Base-by-base conservation (phyloP, 1,140 invertebrate species). In the Pissodes strobi region DNA sequence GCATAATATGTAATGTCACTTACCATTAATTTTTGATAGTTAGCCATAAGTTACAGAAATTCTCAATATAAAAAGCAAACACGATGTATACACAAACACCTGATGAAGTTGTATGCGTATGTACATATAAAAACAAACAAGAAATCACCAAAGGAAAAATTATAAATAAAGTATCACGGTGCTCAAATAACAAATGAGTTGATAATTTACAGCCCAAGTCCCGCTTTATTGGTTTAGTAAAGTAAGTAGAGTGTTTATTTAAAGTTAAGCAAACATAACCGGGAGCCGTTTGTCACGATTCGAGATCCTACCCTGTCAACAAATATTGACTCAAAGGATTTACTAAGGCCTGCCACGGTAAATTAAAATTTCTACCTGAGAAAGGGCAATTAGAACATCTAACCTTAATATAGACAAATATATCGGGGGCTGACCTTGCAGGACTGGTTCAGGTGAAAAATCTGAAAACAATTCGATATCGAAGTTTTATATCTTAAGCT, bases 301-400 rank as follows among this genome's bases (percentile, higher is more conserved):
- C 13, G 25, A 15, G 19, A 34, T 46, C 34, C n/a, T n/a, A 27
- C 18, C 38, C n/a, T 37, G 25, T 30, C 10, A 21, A 17, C 22
- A 61, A 61, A 61, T 61, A 61, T 61, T 61, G 58, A 61, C 48
- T 23, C 12, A 51, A 61, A 51, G 58, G 58, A 61, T 61, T 61
- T 61, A 25, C 56, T n/a, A n/a, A 53, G 22, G 3, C 22, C 25
- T 27, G 25, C 9, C 38, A 41, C 38, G n/a, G 38, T 41, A 41
- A 41, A 41, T 41, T 41, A 41, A 41, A 17, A 17, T 5, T 41
- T 41, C 9, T 27, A 27, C 3, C 25, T 27, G n/a, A n/a, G n/a
- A n/a, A n/a, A n/a, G n/a, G n/a, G n/a, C n/a, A n/a, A n/a, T n/a
- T n/a, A n/a, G n/a, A n/a, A n/a, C n/a, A n/a, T n/a, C n/a, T n/a